A percentile compares a stretch with the other conserved stretches of the same genome.
phyloP scores from a whole-genome alignment of 2,797 vertebrate genomes.

The Astyanax mexicanus region DNA sequence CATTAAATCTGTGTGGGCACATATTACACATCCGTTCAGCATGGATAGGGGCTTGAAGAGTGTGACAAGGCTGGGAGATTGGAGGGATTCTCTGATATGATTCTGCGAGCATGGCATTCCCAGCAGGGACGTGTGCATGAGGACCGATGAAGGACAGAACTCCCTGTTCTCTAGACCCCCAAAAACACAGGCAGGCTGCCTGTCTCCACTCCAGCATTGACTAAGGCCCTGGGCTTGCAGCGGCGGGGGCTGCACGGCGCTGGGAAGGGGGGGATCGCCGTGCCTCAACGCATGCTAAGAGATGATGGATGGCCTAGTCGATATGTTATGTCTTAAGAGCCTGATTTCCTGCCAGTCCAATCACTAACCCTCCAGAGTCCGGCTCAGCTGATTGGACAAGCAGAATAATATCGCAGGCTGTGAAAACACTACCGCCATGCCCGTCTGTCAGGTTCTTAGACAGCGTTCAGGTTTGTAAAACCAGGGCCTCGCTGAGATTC shows the following conservation, averaged over 20 bases:
- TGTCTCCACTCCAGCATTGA: constrained; percentile 85
- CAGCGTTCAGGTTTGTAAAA: constrained; percentile 79
- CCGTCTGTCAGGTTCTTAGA: constrained; percentile 84
- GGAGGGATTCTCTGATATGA: constrained; percentile 84
- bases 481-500: constrained; percentile 73
- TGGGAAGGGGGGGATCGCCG: constrained; percentile 75
- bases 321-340: constrained; percentile 99
- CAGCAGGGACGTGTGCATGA: constrained; percentile 84
- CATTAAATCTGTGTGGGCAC: constrained; percentile 86
- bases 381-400: constrained; percentile 95
- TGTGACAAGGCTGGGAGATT: constrained; percentile 85
- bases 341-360: constrained; percentile 99
- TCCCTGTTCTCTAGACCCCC: constrained; percentile 55
- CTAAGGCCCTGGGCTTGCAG: constrained; percentile 91
- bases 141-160: constrained; percentile 86
- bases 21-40: constrained; percentile 89
- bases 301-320: constrained; percentile 99
- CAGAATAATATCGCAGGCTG: constrained; percentile 96
- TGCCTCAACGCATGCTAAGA: constrained; percentile 92
- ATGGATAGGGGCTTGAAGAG: constrained; percentile 77
- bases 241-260: constrained; percentile 44
- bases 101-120: constrained; percentile 80
- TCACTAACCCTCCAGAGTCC: constrained; percentile 95
- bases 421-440: constrained; percentile 91
- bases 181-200: constrained; percentile 29